Evolutionary conservation across 1,140 invertebrate genomes (phyloP).

Genomic region (Propsilocerus akamusi): DNA sequence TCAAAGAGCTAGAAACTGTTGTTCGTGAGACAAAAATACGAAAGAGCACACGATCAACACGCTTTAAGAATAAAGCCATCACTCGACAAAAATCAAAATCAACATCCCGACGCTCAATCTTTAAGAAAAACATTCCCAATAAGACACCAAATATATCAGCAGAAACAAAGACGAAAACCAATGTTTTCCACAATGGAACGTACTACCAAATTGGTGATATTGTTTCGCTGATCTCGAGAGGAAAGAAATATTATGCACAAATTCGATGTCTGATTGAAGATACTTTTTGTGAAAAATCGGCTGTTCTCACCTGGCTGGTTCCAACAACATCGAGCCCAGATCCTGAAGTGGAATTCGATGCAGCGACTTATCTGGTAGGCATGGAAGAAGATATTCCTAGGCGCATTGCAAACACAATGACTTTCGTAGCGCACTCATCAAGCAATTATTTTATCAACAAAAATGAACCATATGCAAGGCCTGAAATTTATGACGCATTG

Average conservation of each 20-base stretch:
- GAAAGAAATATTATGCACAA: conserved; percentile 63
- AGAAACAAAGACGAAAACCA: background rate
- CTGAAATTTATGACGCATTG: conserved; percentile 26
- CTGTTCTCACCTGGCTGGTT: conserved; percentile 80
- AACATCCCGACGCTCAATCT: background rate
- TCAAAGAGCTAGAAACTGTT: background rate
- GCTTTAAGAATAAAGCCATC: background rate
- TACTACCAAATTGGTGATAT: conserved; percentile 85
- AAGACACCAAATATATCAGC: background rate
- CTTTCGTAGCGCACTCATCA: conserved; percentile 85
- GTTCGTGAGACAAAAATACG: background rate
- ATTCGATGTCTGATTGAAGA: conserved; percentile 75
- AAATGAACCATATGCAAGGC: conserved; percentile 53
- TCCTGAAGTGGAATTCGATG: conserved; percentile 61
- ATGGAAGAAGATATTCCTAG: conserved; percentile 80
- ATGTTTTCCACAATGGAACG: conserved; percentile 33
- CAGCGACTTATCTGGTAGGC: conserved; percentile 78
- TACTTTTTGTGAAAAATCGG: conserved; percentile 87
- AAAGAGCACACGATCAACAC: background rate
- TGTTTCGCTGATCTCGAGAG: conserved; percentile 60
- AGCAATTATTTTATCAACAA: conserved; percentile 74
- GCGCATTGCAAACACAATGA: conserved; percentile 60
- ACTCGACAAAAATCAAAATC: background rate
- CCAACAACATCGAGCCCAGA: conserved; percentile 67
- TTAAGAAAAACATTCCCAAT: background rate